Conservation (phyloP, 2,113 vertebrate species). For the Cyrtonyx montezumae region DNA sequence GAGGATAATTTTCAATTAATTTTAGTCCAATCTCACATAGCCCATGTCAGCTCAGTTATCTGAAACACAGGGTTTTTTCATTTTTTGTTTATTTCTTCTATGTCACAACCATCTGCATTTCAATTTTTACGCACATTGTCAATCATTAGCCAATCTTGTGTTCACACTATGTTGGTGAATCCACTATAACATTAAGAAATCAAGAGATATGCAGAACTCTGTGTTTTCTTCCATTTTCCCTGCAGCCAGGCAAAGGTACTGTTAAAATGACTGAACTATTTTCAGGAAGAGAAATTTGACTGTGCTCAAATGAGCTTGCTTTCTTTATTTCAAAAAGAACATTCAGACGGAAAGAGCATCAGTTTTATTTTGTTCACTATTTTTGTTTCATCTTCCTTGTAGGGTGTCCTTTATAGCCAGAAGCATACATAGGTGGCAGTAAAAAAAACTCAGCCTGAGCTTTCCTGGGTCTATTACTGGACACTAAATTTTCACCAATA, state of each 20-base stretch:
- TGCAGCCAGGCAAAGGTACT: not conserved
- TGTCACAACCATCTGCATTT: not conserved
- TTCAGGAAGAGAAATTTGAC: not conserved
- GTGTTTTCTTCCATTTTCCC: rapidly evolving
- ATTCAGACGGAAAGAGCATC: not conserved
- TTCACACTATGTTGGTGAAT: not conserved
- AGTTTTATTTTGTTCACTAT: not conserved
- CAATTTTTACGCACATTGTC: not conserved
- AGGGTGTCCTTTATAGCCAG: not conserved
- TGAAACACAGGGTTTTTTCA: not conserved
- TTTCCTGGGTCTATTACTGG: not conserved
- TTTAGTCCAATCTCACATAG: not conserved
- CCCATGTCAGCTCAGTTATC: not conserved
- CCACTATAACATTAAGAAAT: not conserved
- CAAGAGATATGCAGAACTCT: not conserved
- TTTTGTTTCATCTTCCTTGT: not conserved
- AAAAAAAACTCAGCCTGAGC: not conserved
- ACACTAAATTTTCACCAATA: not conserved
- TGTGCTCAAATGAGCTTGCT: not conserved
- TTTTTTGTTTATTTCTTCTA: not conserved
- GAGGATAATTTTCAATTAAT: constrained; percentile 13
- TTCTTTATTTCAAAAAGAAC: not conserved
- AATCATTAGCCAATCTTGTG: not conserved
- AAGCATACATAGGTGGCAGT: not conserved
- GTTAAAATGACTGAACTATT: not conserved